Percentiles rank a stretch among this genome's conserved stretches.
Conservation (phyloP, 2,888 invertebrate genomes). For the Orgyia antiqua region DNA sequence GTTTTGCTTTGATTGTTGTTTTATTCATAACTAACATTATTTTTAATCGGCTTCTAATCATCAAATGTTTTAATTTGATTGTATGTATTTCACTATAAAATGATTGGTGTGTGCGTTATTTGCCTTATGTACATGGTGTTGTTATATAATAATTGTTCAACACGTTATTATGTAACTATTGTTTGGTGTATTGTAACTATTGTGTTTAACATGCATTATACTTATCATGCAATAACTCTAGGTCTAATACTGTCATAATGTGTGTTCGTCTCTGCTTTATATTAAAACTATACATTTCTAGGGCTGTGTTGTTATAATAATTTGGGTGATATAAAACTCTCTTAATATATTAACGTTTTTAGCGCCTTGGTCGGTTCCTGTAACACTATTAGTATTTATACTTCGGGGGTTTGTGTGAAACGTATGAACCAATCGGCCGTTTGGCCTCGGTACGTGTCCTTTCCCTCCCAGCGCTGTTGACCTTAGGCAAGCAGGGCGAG, state of each 20-base stretch:
- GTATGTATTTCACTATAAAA: constrained; percentile 54
- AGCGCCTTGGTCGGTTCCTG: constrained; percentile 51
- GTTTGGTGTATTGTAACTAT: constrained; percentile 36
- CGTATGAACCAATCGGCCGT: constrained; percentile 73
- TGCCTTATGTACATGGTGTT: constrained; percentile 65
- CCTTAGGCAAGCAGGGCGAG: constrained; percentile 87
- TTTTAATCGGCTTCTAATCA: constrained; percentile 60
- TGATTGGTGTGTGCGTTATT: constrained; percentile 75
- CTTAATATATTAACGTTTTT: constrained; percentile 41
- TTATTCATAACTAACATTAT: constrained; percentile 60
- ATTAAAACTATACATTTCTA: constrained; percentile 23
- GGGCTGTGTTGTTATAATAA: constrained; percentile 26
- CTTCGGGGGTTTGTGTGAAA: constrained; percentile 38
- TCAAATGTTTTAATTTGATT: constrained; percentile 34
- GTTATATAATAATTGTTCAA: constrained; percentile 52
- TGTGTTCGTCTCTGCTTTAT: constrained; percentile 24
- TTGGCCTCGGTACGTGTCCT: constrained; percentile 39
- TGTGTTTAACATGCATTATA: constrained; percentile 19
- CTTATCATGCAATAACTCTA: constrained; percentile 24
- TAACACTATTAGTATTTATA: constrained; percentile 30
- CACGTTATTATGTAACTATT: constrained; percentile 54
- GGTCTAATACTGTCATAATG: constrained; percentile 33
- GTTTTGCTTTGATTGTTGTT: constrained; percentile 65
- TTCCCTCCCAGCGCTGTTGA: constrained; percentile 56
- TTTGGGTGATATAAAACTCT: constrained; percentile 22